phyloP scores from a whole-genome alignment of 2,113 vertebrate genomes.

The Coreoperca whiteheadi region DNA sequence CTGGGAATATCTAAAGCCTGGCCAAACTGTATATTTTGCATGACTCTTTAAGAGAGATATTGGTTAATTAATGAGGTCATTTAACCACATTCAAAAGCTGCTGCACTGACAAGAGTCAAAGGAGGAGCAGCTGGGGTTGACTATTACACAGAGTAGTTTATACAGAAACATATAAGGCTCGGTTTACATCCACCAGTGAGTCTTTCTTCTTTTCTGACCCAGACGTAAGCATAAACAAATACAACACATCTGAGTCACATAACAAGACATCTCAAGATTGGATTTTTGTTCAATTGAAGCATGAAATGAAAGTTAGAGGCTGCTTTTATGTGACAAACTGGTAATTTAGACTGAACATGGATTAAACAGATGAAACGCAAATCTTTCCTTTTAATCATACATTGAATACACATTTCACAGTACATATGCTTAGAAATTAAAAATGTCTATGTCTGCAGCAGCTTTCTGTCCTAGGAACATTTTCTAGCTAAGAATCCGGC shows the following conservation, averaged over 20 bases:
- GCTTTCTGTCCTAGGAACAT: not conserved
- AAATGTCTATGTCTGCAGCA: not conserved
- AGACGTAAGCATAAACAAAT: not conserved
- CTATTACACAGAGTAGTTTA: not conserved
- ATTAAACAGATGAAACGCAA: not conserved
- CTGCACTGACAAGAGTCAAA: not conserved
- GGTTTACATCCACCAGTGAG: not conserved
- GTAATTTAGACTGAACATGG: not conserved
- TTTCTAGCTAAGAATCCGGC: not conserved
- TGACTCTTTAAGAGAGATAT: not conserved
- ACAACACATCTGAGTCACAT: not conserved
- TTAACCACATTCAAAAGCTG: not conserved
- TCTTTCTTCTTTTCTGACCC: not conserved
- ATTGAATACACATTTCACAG: not conserved
- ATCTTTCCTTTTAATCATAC: not conserved
- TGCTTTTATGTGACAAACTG: not conserved
- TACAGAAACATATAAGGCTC: not conserved
- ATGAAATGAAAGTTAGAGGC: not conserved
- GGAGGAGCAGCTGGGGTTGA: conserved; percentile 1
- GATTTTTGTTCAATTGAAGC: not conserved
- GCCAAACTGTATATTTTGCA: not conserved
- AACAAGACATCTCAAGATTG: not conserved
- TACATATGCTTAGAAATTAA: not conserved
- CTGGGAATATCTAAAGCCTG: too few relatives aligned
- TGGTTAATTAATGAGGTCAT: not conserved